These are phyloP conservation scores for Loripinus fragilis DNA, from an alignment of 2,888 invertebrate genomes.

Conservation along the genomic window DNA sequence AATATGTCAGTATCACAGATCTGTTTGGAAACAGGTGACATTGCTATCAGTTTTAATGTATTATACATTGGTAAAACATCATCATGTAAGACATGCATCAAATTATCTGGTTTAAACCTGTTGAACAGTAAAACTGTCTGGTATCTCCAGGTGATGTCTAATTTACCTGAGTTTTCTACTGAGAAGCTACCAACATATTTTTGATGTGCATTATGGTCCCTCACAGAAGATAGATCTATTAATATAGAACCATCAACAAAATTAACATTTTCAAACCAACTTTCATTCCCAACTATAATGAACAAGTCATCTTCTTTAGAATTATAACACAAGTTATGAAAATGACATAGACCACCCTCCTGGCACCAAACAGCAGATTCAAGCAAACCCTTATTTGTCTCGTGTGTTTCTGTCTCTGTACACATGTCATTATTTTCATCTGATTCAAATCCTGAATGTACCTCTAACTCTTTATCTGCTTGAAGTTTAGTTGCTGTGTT, in stretches of 20 bases:
- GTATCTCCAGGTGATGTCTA: conserved; percentile 64
- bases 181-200: conserved; percentile 80
- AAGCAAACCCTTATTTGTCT: not conserved
- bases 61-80: conserved; percentile 84
- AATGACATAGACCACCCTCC: conserved; percentile 79
- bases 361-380: conserved; percentile 50
- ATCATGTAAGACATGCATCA: conserved; percentile 86
- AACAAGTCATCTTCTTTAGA: conserved; percentile 80
- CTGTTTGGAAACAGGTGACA: not conserved
- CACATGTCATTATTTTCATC: not conserved
- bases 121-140: conserved; percentile 78
- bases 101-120: conserved; percentile 85
- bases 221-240: conserved; percentile 82
- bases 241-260: conserved; percentile 71
- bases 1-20: conserved; percentile 11
- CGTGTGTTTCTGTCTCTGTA: not conserved
- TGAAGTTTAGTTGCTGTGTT: not conserved
- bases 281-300: conserved; percentile 79
- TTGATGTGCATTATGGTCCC: conserved; percentile 81
- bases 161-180: conserved; percentile 55
- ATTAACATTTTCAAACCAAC: conserved; percentile 77
- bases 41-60: conserved; percentile 76
- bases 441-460: not conserved
- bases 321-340: conserved; percentile 84
- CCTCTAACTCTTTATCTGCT: not conserved